Base-by-base conservation (phyloP, 2,888 invertebrate species). In the Quadroppia sp. region DNA sequence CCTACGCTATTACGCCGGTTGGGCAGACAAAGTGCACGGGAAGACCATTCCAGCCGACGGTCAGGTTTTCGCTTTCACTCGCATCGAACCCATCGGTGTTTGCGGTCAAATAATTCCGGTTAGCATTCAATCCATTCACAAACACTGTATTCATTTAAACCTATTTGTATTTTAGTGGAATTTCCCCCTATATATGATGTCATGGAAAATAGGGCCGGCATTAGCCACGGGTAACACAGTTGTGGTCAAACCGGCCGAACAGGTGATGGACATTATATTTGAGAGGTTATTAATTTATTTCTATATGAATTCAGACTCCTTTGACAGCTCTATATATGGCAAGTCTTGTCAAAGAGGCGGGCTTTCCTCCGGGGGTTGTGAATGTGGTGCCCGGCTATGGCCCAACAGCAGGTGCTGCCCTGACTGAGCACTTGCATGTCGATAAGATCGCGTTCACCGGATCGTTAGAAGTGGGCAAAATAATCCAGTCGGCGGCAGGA, bases 401-500 rank as follows among this genome's bases (percentile, higher is more conserved):
- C 86, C 80, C 89, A 0, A 86, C 87, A 1, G 87, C 90, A 20
- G 97, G 97, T 0, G 91, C 92, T 81, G 93, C 94, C 0, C 84
- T 97, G 36, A 91, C 93, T 0, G 88, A 89, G 78, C 96, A 97
- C 82, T 89, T 89, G 0, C 83, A 88, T 1, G 88, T 98, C 0
- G 86, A 95, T 77, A 98, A 98, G 81, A 84, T 98, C 0, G 97
- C 96, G 1, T 98, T 98, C 83, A 98, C 97, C 0, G 97, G 97
- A 30, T 96, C 96, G 74, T 98, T 97, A 0, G 89, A 89, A 77
- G 88, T 96, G 70, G 97, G 97, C 74, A 89, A 91, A 82, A 88
- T 89, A 0, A 94, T 98, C 75, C 96, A 98, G 97, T 88, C 87
- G 80, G 89, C 90, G 0, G 94, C 93, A 80, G 67, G 42, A 23